Conservation (phyloP, 2,888 invertebrate genomes). For the Yponomeuta cagnagella region DNA sequence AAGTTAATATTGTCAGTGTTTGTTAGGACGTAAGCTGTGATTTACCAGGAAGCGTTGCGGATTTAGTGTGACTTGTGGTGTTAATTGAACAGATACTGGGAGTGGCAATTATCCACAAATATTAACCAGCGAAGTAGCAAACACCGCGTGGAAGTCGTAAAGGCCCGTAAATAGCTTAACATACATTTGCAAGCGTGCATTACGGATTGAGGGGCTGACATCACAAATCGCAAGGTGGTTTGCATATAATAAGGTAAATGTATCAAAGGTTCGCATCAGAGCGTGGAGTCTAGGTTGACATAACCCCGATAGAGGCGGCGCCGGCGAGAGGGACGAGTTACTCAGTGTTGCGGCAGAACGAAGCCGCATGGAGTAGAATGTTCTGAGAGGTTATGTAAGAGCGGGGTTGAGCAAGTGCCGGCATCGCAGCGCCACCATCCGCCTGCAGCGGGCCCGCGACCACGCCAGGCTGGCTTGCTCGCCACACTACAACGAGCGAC, state of each 20-base stretch:
- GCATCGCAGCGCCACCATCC: background rate
- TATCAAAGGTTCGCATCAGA: slow-evolving; percentile 5
- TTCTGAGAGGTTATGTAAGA: slow-evolving; percentile 42
- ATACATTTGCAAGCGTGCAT: background rate
- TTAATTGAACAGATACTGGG: background rate
- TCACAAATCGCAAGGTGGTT: slow-evolving; percentile 7
- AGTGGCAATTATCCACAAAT: background rate
- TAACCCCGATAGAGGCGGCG: slow-evolving; percentile 8
- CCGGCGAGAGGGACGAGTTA: slow-evolving; percentile 7
- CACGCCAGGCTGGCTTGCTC: background rate
- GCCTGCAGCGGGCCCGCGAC: background rate
- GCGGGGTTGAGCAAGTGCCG: slow-evolving; percentile 38
- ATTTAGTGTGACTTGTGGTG: background rate
- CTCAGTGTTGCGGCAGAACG: slow-evolving; percentile 29
- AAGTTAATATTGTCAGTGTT: background rate
- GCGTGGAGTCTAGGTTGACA: slow-evolving; percentile 9
- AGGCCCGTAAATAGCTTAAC: background rate
- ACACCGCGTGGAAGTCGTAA: background rate
- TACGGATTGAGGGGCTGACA: background rate
- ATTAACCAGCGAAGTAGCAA: background rate
- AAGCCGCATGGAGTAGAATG: slow-evolving; percentile 31
- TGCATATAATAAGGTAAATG: background rate
- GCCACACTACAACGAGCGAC: too few relatives aligned
- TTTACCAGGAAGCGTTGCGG: background rate
- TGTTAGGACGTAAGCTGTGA: background rate